Base-by-base conservation (phyloP, 2,888 invertebrate genomes). In the Zhuqinia jingwanae region DNA sequence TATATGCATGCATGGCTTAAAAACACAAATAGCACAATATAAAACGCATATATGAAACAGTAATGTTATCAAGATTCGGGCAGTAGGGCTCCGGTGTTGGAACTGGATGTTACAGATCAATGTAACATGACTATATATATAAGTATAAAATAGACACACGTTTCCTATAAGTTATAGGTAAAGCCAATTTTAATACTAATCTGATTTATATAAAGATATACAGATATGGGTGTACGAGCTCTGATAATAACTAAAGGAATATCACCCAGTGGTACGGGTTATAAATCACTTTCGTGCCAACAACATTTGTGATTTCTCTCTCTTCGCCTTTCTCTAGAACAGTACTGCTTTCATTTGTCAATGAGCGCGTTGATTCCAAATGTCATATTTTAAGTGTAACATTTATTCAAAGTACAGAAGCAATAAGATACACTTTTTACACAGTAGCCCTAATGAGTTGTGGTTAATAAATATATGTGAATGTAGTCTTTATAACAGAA, bases 101-200 rank as follows among this genome's bases (percentile, higher is more conserved):
- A 45, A 86, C 86, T 45, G 81, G 45, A 50, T 86, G 86, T 81
- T 86, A 81, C 85, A 85, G 63, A 85, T 63, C 78, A 63, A 85
- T 85, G 56, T 30, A 22, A 76, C 5, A n/a, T 27, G 50, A n/a
- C 15, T 53, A 27, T 45, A 15, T 47, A 45, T 42, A 13, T 11
- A n/a, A n/a, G n/a, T n/a, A n/a, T n/a, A n/a, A n/a, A n/a, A n/a
- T n/a, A n/a, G n/a, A n/a, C n/a, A n/a, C n/a, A n/a, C n/a, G n/a
- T n/a, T n/a, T n/a, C n/a, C n/a, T n/a, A n/a, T n/a, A n/a, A n/a
- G n/a, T n/a, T n/a, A n/a, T n/a, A n/a, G n/a, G n/a, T n/a, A n/a
- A n/a, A n/a, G n/a, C n/a, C n/a, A n/a, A n/a, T n/a, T n/a, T n/a
- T n/a, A n/a, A n/a, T n/a, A n/a, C n/a, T n/a, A n/a, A n/a, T n/a